Evolutionary conservation across 37 sponge, comb jelly and placozoan genomes (phyloP), one percentile per base, ranked within the genome.

Genomic region (Cliona cf. orientalis): DNA sequence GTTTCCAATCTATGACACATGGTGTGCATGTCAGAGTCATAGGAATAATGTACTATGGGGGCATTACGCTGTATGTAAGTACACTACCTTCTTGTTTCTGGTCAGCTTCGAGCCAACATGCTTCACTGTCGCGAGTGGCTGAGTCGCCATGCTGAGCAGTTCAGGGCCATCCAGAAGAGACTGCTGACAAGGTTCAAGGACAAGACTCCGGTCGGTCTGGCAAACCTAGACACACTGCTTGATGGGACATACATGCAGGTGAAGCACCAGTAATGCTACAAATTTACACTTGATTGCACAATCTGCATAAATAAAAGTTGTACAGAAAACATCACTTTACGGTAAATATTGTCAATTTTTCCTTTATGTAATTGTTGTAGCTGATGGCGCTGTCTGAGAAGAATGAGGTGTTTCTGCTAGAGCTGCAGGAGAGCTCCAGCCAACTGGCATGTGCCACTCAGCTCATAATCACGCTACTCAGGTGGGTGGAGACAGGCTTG

Each of bases 171-270:
- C 25, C 98, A 98, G 79, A 96, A 94, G 86, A 62, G 98, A 28
- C 85, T 98, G 22, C 75, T 98, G 23, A 87, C 90, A 2, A 89
- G 98, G 19, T 98, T 95, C 85, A 98, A 95, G 71, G 98, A 98
- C 81, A 98, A 98, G 76, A 98, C 96, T n/a, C 98, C 98, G 29
- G 64, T 91, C 2, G 87, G 95, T 0, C 81, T 98, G 45, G 58
- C 75, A 25, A 93, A 98, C 67, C 80, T 98, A 56, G 98, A 98
- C 72, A 91, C 94, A 22, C 81, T 98, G 0, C 75, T 98, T 57
- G 96, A 98, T 71, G 94, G 98, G 4, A 96, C 98, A 3, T 93
- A 88, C 42, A 86, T 79, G 53, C 96, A 93, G 87, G 97, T 92
- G 46, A 14, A 85, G 19, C n/a, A n/a, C n/a, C n/a, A n/a, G n/a